Evolutionary conservation across 1,140 invertebrate genomes (phyloP), one percentile per base, ranked within the genome.

Genomic region (Globodera rostochiensis): DNA sequence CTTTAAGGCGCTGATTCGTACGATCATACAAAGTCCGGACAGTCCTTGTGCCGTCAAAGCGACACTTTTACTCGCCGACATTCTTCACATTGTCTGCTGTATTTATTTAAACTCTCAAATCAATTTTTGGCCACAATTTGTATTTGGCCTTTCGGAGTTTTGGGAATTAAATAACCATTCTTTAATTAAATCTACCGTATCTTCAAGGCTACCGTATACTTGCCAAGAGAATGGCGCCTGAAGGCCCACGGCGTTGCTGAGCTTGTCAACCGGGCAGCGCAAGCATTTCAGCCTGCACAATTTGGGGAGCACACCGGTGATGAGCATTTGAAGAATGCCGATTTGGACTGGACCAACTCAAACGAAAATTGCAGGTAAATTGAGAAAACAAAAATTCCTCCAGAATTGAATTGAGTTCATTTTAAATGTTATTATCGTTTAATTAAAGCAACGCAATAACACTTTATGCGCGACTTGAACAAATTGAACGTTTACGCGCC

Each of bases 181-280:
- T 36, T 36, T 36, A 36, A 36, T 36, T 36, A 36, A 36, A 36
- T 36, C 36, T 36, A 36, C 36, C n/a, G 7, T 69, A 11, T 69
- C 9, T 45, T 69, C 15, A 11, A 71, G 69, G 13, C 69, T 13
- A 47, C 69, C 46, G 69, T 45, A n/a, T 19, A 71, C 6, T 71
- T 71, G 69, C 69, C 69, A 47, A 71, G 36, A 71, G 69, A 71
- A 71, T 71, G 11, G 36, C 69, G 69, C 11, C 19, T 71, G 13
- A 71, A 71, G 46, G 46, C 69, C 7, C 69, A 45, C n/a, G 69
- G 69, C 25, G 36, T 71, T 45, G 25, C 69, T 21, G 69, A 45
- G 69, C 69, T 71, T 6, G 36, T 71, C 25, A 71, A 71, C 36
- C 69, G 46, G 19, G 69, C 36, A 19, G 69, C 46, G n/a, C 69